Evolutionary conservation across 1,140 invertebrate species (phyloP), one percentile per base, ranked within the genome.

Genomic region (Piezodorus guildinii): DNA sequence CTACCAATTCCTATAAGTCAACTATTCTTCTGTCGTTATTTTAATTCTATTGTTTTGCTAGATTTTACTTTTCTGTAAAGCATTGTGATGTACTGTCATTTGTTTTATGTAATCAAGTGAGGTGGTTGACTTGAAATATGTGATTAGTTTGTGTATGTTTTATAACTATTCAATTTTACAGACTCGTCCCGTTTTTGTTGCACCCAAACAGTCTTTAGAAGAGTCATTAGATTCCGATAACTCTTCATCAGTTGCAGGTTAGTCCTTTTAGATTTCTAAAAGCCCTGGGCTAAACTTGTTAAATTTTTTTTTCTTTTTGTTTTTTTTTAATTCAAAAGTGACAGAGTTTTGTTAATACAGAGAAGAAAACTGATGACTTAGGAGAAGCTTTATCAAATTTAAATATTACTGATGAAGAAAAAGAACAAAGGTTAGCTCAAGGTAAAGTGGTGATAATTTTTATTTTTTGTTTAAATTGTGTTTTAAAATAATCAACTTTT

Each of bases 391-490:
- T 63, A 16, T 75, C 77, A 19, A 69, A 71, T 68, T 62, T 73
- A 60, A 96, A 94, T 77, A 91, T 94, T 21, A 95, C 92, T 0
- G 92, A 96, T 71, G 93, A 96, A 74, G 91, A 96, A 70, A 95
- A 96, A 72, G 84, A 81, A 67, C 76, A 90, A 68, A 80, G 83
- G 68, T 73, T 87, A 16, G 78, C 81, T n/a, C 75, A 66, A 67
- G 67, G 67, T 70, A 39, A 60, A 2, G 61, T 12, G 39, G 2
- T 59, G 27, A 27, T 56, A 12, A 43, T 44, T 59, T 27, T 64
- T 21, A n/a, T 21, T 51, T 62, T 16, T n/a, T n/a, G n/a, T 27
- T 25, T 8, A 10, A 15, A 8, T 6, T 59, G 6, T n/a, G 19
- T n/a, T 25, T 59, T 1, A 59, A 8, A 21, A n/a, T 8, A 56